These are phyloP conservation scores for Balaenoptera acutorostrata DNA, from an alignment of 2,113 vertebrate genomes.

Conservation along the genomic window DNA sequence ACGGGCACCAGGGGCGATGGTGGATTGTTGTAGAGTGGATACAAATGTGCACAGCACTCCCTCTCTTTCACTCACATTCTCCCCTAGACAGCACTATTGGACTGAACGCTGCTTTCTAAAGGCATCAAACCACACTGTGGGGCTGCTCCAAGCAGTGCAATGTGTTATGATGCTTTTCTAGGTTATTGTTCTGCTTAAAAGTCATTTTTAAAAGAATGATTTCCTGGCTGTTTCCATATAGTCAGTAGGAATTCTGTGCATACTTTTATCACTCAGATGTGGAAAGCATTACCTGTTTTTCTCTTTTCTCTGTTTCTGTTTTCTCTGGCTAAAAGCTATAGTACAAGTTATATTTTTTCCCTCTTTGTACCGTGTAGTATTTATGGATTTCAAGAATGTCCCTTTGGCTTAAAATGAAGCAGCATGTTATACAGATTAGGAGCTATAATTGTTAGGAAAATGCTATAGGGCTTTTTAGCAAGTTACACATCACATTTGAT, in stretches of 20 bases:
- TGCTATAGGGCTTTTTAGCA: conserved; percentile 23
- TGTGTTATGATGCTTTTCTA: conserved; percentile 35
- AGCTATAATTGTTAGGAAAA: conserved; percentile 59
- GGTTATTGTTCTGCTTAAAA: conserved; percentile 47
- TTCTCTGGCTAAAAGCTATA: conserved; percentile 14
- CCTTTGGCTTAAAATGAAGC: conserved; percentile 42
- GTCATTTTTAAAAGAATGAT: background rate
- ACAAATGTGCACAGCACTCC: background rate
- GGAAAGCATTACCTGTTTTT: background rate
- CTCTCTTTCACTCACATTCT: background rate
- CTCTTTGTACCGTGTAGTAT: background rate
- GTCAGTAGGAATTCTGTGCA: background rate
- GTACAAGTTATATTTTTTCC: background rate
- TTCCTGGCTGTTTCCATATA: conserved; percentile 23
- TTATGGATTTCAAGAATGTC: conserved; percentile 56
- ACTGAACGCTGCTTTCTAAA: conserved; percentile 16
- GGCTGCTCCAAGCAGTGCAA: background rate
- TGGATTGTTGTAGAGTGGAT: background rate
- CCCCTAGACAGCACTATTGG: background rate
- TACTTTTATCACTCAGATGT: background rate
- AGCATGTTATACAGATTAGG: conserved; percentile 11
- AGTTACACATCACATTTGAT: conserved; percentile 55
- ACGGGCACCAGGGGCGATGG: background rate
- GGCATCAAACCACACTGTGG: background rate
- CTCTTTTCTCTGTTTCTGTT: background rate